A percentile compares a stretch with the other conserved stretches of the same genome.
Evolutionary conservation across 2,888 invertebrate genomes (phyloP).

Genomic region (Ceramica pisi): DNA sequence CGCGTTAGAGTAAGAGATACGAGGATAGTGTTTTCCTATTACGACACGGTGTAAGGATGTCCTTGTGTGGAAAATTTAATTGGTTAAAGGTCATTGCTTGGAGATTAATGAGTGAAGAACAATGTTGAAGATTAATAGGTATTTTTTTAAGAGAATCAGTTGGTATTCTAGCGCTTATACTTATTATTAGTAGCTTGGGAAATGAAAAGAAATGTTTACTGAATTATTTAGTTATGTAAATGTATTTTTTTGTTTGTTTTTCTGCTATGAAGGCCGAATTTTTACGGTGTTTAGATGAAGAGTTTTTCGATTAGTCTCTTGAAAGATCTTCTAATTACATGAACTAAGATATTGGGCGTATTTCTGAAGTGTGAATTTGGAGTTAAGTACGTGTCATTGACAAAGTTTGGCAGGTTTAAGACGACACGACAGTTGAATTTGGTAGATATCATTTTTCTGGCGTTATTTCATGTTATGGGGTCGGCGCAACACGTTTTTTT

Average conservation of each 20-base stretch:
- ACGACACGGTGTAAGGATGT: conserved; percentile 47
- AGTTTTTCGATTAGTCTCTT: background rate
- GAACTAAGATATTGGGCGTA: background rate
- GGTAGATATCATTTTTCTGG: too few relatives aligned
- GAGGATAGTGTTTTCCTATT: conserved; percentile 56
- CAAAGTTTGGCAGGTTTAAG: too few relatives aligned
- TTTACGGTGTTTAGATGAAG: background rate
- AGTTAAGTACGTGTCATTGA: too few relatives aligned
- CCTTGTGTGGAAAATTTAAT: conserved; percentile 43
- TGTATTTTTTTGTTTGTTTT: conserved; percentile 26
- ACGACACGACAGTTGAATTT: too few relatives aligned
- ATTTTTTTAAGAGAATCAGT: background rate
- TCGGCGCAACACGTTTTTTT: too few relatives aligned
- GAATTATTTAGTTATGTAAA: conserved; percentile 22
- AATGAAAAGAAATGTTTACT: conserved; percentile 11
- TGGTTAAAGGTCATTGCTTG: conserved; percentile 32
- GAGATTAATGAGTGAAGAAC: conserved; percentile 15
- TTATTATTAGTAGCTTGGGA: background rate
- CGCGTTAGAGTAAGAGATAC: conserved; percentile 33
- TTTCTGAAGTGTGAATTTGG: too few relatives aligned
- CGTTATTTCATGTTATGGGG: too few relatives aligned
- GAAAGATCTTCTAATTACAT: background rate
- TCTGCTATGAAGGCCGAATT: background rate
- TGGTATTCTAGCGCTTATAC: conserved; percentile 8
- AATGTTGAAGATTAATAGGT: background rate